Conservation (phyloP, 2,888 invertebrate genomes). For the Trichogramma evanescens region DNA sequence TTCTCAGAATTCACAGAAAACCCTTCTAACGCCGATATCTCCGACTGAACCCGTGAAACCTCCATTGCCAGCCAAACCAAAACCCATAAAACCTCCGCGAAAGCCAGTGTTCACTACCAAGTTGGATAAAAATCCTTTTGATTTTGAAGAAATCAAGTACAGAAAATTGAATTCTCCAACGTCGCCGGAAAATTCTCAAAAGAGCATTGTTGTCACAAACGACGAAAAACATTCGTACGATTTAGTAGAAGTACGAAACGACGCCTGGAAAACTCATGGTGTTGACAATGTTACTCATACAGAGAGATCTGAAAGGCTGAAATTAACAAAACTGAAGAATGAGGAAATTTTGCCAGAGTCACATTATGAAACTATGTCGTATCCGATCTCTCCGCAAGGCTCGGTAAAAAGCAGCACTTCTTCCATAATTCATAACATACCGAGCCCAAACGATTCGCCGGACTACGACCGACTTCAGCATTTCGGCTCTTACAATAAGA, state of each 20-base stretch:
- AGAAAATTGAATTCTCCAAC: conserved; percentile 52
- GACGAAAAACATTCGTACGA: conserved; percentile 63
- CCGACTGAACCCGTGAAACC: conserved; percentile 31
- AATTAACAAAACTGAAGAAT: conserved; percentile 14
- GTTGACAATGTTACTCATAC: conserved; percentile 67
- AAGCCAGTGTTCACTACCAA: conserved; percentile 48
- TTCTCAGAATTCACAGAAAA: conserved; percentile 19
- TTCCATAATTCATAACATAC: conserved; percentile 36
- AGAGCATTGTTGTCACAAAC: conserved; percentile 30
- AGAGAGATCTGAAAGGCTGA: conserved; percentile 48
- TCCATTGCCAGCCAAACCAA: conserved; percentile 54
- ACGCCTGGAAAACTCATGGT: conserved; percentile 77
- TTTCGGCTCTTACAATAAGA: conserved; percentile 66
- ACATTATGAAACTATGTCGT: conserved; percentile 38
- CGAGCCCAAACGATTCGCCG: conserved; percentile 33
- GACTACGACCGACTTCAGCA: conserved; percentile 77
- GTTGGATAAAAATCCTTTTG: conserved; percentile 42
- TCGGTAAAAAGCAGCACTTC: conserved; percentile 33
- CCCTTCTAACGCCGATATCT: conserved; percentile 15
- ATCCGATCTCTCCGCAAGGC: conserved; percentile 27
- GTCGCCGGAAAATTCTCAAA: conserved; percentile 32
- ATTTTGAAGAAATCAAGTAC: conserved; percentile 49
- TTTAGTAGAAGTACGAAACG: conserved; percentile 66
- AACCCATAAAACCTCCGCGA: conserved; percentile 58
- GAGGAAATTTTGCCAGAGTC: conserved; percentile 29